Evolutionary conservation across 2,113 vertebrate species (phyloP), one percentile per base, ranked within the genome.

Genomic region (Argyrosomus japonicus): DNA sequence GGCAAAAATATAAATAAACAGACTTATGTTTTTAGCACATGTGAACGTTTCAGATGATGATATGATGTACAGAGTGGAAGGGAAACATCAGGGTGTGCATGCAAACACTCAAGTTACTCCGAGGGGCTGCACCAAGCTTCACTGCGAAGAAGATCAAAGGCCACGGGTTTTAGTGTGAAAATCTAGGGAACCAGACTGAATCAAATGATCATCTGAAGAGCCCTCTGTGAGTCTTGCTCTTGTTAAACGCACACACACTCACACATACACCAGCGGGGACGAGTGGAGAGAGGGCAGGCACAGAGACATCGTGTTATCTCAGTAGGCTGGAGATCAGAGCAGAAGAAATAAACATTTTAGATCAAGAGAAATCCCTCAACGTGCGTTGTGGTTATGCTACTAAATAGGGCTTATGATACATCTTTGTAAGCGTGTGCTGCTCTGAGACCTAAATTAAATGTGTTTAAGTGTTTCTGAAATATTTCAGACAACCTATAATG

Each of bases 121-220:
- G n/a, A 67, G 58, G 53, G 25, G 63, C 57, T 23, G 65, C 54
- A 62, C 53, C 61, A 58, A 79, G 85, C 45, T 65, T 81, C 47
- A 71, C 71, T 71, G 53, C 14, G 54, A 85, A 51, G 25, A 69
- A 62, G 83, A 92, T 93, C 87, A 89, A 90, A 93, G 75, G 64
- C 67, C 0, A 21, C 47, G 67, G 84, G 84, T 80, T 92, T 90
- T 77, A 68, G 83, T 83, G 74, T 88, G 72, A 83, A 90, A 89
- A 85, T 85, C 76, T 77, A 29, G 68, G 81, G 84, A 88, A 90
- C 70, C 65, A 82, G 78, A 87, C 75, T 83, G 84, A 89, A 88
- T 84, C 81, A 87, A 88, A 89, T 87, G 77, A 91, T 89, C 86
- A 88, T 83, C 85, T 90, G 85, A 89, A 78, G 81, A 84, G 68